These are phyloP conservation scores for Sinodicranocentrus sp. DNA, from an alignment of 2,888 invertebrate species.

Conservation along the genomic window DNA sequence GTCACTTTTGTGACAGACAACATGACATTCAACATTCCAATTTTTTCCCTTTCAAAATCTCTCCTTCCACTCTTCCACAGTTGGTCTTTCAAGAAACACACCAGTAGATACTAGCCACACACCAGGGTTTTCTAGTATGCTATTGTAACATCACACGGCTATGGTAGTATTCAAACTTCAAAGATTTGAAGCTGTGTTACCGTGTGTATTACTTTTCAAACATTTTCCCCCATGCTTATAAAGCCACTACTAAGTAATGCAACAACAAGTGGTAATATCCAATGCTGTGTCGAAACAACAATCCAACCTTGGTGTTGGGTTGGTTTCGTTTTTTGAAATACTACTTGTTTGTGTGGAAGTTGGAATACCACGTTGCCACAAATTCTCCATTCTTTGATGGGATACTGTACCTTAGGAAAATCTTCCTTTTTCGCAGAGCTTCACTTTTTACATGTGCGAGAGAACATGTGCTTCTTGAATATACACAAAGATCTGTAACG, in stretches of 20 bases:
- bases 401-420: constrained; percentile 39
- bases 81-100: background rate
- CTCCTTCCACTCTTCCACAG: constrained; percentile 28
- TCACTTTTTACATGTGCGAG: background rate
- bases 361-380: constrained; percentile 65
- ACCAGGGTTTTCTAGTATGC: no score
- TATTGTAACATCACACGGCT: no score
- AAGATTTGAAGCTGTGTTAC: constrained; percentile 9
- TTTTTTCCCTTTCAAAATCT: constrained; percentile 51
- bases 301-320: background rate
- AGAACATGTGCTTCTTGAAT: background rate
- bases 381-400: constrained; percentile 59
- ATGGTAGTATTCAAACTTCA: no score
- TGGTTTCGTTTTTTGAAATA: constrained; percentile 48
- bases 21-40: constrained; percentile 66
- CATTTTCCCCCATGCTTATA: background rate
- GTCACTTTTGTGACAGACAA: constrained; percentile 65
- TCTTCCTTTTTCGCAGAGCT: constrained; percentile 31
- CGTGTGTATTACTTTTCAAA: background rate
- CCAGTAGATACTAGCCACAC: no score
- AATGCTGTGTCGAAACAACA: constrained; percentile 20
- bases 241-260: background rate
- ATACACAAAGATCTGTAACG: background rate
- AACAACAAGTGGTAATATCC: constrained; percentile 45
- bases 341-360: constrained; percentile 46